A percentile compares a stretch with the other conserved stretches of the same genome.
Conservation (phyloP, 2,797 vertebrate genomes). For the Rhinella marina region DNA sequence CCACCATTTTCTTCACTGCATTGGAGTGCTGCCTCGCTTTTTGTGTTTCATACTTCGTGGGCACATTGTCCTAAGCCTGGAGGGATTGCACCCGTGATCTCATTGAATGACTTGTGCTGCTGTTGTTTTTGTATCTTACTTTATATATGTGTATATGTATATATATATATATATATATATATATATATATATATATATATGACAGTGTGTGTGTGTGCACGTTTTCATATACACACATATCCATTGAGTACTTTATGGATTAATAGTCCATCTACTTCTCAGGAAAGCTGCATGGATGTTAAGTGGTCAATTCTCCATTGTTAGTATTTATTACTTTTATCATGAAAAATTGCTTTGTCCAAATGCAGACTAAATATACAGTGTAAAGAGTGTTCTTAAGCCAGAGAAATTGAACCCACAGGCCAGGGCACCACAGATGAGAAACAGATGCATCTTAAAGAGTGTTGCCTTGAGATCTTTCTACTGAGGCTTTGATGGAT, state of each 20-base stretch:
- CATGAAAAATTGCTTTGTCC: conserved; percentile 27
- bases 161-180: too few relatives aligned
- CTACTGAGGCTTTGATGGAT: conserved; percentile 52
- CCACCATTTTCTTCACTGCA: too few relatives aligned
- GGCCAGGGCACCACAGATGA: conserved; percentile 52
- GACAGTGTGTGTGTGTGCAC: too few relatives aligned
- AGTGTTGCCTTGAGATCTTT: conserved; percentile 50
- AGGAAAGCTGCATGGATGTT: not conserved
- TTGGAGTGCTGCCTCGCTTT: too few relatives aligned
- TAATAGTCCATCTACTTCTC: not conserved
- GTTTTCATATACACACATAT: too few relatives aligned
- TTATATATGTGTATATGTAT: too few relatives aligned
- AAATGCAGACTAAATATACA: conserved; percentile 53
- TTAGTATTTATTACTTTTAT: conserved; percentile 36
- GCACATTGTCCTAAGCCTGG: too few relatives aligned
- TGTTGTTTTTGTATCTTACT: too few relatives aligned
- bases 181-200: too few relatives aligned
- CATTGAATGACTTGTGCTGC: too few relatives aligned
- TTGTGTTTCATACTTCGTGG: too few relatives aligned
- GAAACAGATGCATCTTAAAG: conserved; percentile 51
- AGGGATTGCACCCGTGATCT: too few relatives aligned
- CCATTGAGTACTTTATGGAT: not conserved
- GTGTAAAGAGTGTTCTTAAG: conserved; percentile 45
- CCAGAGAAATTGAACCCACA: conserved; percentile 44
- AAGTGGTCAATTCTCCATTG: not conserved